Base-by-base conservation (phyloP, 2,888 invertebrate species). In the Drosophila mimica region DNA sequence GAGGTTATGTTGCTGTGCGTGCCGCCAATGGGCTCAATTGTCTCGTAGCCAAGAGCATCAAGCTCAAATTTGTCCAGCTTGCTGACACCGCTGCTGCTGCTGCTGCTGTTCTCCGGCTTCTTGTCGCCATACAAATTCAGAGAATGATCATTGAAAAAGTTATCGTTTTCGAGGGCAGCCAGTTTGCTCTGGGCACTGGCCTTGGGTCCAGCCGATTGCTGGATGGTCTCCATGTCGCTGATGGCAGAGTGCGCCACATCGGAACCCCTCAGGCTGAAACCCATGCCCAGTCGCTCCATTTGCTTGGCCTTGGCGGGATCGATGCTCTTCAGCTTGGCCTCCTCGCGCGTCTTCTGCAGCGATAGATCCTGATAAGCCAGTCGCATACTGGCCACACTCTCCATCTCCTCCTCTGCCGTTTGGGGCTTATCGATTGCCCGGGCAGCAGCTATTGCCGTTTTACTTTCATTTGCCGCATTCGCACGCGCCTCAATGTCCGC, bases 261-360 rank as follows among this genome's bases (percentile, higher is more conserved):
- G 82, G 88, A 90, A 28, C 91, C 92, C 53, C 91, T 86, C 57
- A 92, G 76, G 78, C 81, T 92, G 85, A 96, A 96, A 70, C 97
- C 98, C 97, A 99, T 99, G 86, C 99, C 99, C 54, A 99, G 95
- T 58, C 99, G 95, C 93, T 99, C 99, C 88, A 97, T 94, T 93
- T 98, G 97, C 80, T 96, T 96, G 4, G 97, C 97, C 93, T 98
- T 98, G 76, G 95, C 95, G 0, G 97, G 97, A 93, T 98, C 97
- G 67, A 95, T 93, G 53, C 94, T 94, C 90, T 95, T 96, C 67
- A 97, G 88, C 91, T 96, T 95, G 65, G 96, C 96, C 83, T 96
- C 96, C 73, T 96, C 94, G 87, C 95, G 95, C 74, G 95, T 94
- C 70, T 96, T 95, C 76, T 95, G 95, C 64, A 95, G 88, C 63